Base-by-base conservation (phyloP, 2,888 invertebrate genomes). In the Meganola albula region DNA sequence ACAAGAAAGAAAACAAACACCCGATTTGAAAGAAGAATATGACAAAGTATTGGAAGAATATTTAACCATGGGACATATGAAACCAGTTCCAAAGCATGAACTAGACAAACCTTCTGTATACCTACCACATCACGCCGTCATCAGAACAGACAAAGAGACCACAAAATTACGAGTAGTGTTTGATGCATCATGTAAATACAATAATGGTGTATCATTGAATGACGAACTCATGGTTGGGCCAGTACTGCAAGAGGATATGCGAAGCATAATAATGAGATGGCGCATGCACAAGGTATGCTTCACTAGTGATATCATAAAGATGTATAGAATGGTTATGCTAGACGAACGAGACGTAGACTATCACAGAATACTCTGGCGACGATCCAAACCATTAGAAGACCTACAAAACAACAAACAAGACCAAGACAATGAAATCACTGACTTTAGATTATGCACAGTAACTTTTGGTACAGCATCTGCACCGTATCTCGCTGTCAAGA, bases 241-340 rank as follows among this genome's bases (percentile, higher is more conserved):
- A 9, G 10, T 13, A 16, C 10, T 39, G 6, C 38, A 31, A 24
- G 28, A 31, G 16, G 39, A 34, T 24, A 11, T 42, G 10, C 8
- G 38, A 16, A 30, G 30, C 8, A 21, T 37, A 10, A 9, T 42
- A 1, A 37, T 37, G 30, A 31, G 41, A 21, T 42, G 37, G 41
- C 26, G 37, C 1, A 12, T 24, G 28, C 27, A 35, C n/a, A 23
- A 12, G 5, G 14, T 42, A 18, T 30, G 33, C 31, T 31, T 37
- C 12, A 27, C 14, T 8, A 25, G 24, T 11, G 34, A 40, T 13
- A 16, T 30, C n/a, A 24, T 24, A 24, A 44, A 39, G 24, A 44
- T 34, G 38, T 37, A 31, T 23, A 31, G 26, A 40, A 25, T 23
- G 13, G 11, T 34, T 4, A 10, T 24, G 4, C 5, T 31, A 12